A percentile compares a stretch with the other conserved stretches of the same genome.
These are phyloP conservation scores for Drosophila seguyi DNA, from an alignment of 1,140 invertebrate species.

Conservation along the genomic window DNA sequence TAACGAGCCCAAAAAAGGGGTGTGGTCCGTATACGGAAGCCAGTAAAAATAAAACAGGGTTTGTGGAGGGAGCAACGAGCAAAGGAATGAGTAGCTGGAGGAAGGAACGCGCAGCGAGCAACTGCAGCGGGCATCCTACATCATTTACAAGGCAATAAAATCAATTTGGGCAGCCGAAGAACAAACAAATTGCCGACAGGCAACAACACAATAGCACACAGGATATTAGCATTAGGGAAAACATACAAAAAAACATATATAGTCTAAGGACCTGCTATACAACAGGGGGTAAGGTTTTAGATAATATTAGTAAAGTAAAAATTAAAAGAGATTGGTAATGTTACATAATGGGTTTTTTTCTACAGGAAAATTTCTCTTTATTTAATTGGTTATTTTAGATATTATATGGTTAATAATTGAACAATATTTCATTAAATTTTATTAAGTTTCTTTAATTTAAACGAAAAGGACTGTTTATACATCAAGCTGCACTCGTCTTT, in stretches of 20 bases:
- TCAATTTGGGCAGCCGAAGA: conserved; percentile 68
- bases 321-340: too few relatives aligned
- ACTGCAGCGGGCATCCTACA: conserved; percentile 40
- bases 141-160: conserved; percentile 83
- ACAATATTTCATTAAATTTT: background rate
- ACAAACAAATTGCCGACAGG: conserved; percentile 72
- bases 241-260: conserved; percentile 27
- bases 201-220: conserved; percentile 28
- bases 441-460: background rate
- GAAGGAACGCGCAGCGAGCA: background rate
- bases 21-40: conserved; percentile 28
- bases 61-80: background rate
- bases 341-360: too few relatives aligned
- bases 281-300: background rate
- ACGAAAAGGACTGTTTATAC: too few relatives aligned
- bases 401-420: too few relatives aligned
- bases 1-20: conserved; percentile 45
- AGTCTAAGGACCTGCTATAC: background rate
- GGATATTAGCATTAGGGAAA: conserved; percentile 67
- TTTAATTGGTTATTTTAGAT: too few relatives aligned
- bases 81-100: background rate
- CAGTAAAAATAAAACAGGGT: conserved; percentile 15
- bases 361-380: too few relatives aligned
- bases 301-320: background rate
- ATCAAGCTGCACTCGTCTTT: too few relatives aligned